Evolutionary conservation across 2,113 vertebrate genomes (phyloP).

Genomic region (Catharus minimus): DNA sequence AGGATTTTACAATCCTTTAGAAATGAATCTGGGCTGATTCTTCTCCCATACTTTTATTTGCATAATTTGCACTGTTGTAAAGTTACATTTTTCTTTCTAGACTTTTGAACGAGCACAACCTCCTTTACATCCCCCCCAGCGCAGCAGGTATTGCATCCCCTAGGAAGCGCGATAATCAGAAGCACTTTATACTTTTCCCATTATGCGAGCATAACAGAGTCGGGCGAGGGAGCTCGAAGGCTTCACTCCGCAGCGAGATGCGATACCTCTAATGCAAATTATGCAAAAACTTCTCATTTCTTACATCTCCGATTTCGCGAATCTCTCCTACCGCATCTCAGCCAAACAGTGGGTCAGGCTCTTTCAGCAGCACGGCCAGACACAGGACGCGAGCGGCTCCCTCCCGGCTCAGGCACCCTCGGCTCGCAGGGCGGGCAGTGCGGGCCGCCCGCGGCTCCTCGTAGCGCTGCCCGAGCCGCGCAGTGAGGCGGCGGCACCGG

Average conservation of each 20-base stretch:
- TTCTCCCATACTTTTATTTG: background rate
- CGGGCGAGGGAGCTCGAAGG: slow-evolving; percentile 10
- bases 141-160: background rate
- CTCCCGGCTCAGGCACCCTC: background rate
- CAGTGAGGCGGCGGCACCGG: background rate
- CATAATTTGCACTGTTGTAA: background rate
- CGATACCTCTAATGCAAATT: background rate
- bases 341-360: background rate
- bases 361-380: background rate
- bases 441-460: background rate
- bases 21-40: background rate
- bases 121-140: background rate
- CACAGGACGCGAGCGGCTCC: background rate
- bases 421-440: background rate
- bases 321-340: background rate
- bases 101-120: background rate
- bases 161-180: background rate
- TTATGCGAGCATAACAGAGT: slow-evolving; percentile 5
- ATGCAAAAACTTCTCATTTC: background rate
- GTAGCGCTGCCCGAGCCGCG: background rate
- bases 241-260: background rate
- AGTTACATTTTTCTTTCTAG: slow-evolving; percentile 57
- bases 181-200: slow-evolving; percentile 1
- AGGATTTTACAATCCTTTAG: background rate
- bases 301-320: background rate